A percentile compares a stretch with the other conserved stretches of the same genome.
Evolutionary conservation across 2,888 invertebrate species (phyloP).

Genomic region (Luperina testacea): DNA sequence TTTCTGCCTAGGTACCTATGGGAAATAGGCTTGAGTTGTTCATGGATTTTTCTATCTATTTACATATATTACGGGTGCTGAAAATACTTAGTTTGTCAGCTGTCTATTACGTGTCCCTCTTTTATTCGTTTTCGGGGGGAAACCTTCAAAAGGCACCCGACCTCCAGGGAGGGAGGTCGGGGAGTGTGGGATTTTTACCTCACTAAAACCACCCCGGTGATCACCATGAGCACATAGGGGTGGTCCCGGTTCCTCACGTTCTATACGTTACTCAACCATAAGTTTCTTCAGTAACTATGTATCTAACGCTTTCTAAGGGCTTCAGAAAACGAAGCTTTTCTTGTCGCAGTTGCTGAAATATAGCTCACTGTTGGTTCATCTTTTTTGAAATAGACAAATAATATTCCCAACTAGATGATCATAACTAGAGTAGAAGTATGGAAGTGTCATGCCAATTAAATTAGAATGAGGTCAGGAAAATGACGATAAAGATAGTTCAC

Average conservation of each 20-base stretch:
- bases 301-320: not conserved
- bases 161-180: too few relatives aligned
- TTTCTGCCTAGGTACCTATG: not conserved
- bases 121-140: too few relatives aligned
- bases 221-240: too few relatives aligned
- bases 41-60: not conserved
- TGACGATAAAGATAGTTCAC: not conserved
- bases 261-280: not conserved
- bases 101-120: too few relatives aligned
- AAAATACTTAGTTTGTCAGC: not conserved
- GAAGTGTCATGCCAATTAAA: not conserved
- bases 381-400: not conserved
- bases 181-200: too few relatives aligned
- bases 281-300: not conserved
- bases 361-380: not conserved
- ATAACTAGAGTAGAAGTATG: not conserved
- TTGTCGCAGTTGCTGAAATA: not conserved
- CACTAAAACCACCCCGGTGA: too few relatives aligned
- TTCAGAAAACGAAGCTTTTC: too few relatives aligned
- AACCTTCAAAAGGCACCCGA: too few relatives aligned
- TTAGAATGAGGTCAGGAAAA: not conserved
- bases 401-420: not conserved
- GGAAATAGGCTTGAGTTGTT: not conserved
- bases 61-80: not conserved
- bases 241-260: too few relatives aligned